phyloP scores from a whole-genome alignment of 2,797 vertebrate genomes.

The Telmatherina bonti region DNA sequence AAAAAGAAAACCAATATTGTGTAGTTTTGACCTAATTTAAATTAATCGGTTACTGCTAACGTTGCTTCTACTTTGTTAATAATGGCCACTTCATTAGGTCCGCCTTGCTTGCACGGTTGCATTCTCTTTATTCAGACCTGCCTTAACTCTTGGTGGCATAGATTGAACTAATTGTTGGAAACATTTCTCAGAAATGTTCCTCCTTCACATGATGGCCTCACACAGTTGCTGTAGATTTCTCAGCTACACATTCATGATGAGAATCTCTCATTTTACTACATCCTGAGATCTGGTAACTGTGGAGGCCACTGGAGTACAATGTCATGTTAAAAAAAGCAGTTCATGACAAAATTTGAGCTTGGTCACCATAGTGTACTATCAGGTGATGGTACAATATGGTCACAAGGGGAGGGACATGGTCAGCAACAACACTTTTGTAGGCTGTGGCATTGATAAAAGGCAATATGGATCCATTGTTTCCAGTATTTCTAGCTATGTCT shows the following conservation, averaged over 20 bases:
- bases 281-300: constrained; percentile 51
- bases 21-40: background rate
- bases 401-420: no score
- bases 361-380: constrained; percentile 33
- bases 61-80: background rate
- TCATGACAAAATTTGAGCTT: constrained; percentile 5
- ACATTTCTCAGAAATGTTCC: no score
- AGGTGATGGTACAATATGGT: constrained; percentile 34
- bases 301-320: constrained; percentile 9
- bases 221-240: no score
- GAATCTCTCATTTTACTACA: constrained; percentile 52
- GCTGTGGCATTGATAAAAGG: no score
- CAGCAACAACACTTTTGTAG: no score
- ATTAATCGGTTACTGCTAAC: background rate
- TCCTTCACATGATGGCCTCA: no score
- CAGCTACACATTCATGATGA: constrained; percentile 14
- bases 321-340: background rate
- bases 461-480: no score
- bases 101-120: no score
- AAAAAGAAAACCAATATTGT: background rate
- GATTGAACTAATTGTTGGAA: no score
- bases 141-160: no score
- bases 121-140: no score
- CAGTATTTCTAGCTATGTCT: no score
- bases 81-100: background rate